These are phyloP conservation scores for Megaustenia siamemsis DNA, from an alignment of 2,888 invertebrate species.

Conservation along the genomic window DNA sequence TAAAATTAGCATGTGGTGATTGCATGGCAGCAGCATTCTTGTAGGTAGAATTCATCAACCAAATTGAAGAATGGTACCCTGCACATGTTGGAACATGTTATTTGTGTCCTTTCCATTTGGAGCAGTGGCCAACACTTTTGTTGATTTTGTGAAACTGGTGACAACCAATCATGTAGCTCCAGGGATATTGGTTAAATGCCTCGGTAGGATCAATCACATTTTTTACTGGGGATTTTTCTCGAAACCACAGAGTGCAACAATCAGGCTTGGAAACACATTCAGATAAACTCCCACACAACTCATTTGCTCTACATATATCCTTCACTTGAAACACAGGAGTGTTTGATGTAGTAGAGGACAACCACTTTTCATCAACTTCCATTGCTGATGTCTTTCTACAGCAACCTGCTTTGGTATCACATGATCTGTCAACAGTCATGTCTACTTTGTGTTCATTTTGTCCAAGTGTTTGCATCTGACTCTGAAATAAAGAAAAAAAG, in stretches of 20 bases:
- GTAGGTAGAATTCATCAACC: constrained; percentile 12
- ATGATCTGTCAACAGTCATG: not conserved
- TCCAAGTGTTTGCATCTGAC: not conserved
- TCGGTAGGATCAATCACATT: constrained; percentile 2
- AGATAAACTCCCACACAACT: constrained; percentile 10
- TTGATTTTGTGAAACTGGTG: not conserved
- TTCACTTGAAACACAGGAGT: constrained; percentile 3
- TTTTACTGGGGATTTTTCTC: not conserved
- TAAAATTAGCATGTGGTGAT: not conserved
- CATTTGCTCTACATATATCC: constrained; percentile 37
- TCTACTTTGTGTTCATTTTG: not conserved
- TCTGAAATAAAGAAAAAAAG: not conserved
- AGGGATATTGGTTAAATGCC: not conserved
- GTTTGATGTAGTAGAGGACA: not conserved
- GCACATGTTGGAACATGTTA: constrained; percentile 7
- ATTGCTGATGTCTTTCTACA: not conserved
- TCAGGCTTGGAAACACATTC: constrained; percentile 42
- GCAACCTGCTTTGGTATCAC: not conserved
- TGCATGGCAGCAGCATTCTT: not conserved
- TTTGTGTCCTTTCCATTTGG: not conserved
- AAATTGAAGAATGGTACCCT: not conserved
- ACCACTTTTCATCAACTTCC: not conserved
- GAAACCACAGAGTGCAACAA: constrained; percentile 19
- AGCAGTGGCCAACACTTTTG: not conserved
- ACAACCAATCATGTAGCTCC: constrained; percentile 23